Evolutionary conservation across 1,140 invertebrate genomes (phyloP).

Genomic region (Sitophilus oryzae): DNA sequence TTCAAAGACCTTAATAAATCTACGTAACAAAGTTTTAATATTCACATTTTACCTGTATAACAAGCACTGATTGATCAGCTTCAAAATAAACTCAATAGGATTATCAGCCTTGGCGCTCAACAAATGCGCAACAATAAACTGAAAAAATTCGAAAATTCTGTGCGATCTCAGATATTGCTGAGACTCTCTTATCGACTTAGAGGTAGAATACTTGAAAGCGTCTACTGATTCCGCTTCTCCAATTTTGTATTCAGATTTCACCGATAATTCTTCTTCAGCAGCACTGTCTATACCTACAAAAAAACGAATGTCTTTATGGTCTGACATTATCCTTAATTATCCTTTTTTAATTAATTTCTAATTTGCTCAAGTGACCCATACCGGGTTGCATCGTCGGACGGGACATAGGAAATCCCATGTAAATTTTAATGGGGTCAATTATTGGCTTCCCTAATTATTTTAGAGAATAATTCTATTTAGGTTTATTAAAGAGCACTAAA

Average conservation of each 20-base stretch:
- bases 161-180: constrained; percentile 42
- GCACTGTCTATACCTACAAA: constrained; percentile 2
- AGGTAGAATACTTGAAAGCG: constrained; percentile 18
- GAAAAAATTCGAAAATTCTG: constrained; percentile 46
- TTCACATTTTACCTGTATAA: constrained; percentile 42
- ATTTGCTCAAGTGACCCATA: no score
- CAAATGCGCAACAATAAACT: constrained; percentile 47
- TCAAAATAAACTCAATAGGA: constrained; percentile 46
- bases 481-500: no score
- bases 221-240: constrained; percentile 17
- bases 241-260: background rate
- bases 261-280: constrained; percentile 1
- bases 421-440: no score
- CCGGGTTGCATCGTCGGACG: no score
- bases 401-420: no score
- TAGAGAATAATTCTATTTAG: no score
- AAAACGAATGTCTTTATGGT: no score
- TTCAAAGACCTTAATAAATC: background rate
- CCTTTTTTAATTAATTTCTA: no score
- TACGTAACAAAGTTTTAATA: background rate
- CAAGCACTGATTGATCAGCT: constrained; percentile 47
- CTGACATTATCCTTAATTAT: no score
- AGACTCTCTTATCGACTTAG: constrained; percentile 36
- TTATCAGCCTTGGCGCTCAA: constrained; percentile 43
- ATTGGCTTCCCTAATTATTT: no score